Evolutionary conservation across 2,888 invertebrate species (phyloP), one percentile per base, ranked within the genome.

Genomic region (Microctonus aethiopoides): DNA sequence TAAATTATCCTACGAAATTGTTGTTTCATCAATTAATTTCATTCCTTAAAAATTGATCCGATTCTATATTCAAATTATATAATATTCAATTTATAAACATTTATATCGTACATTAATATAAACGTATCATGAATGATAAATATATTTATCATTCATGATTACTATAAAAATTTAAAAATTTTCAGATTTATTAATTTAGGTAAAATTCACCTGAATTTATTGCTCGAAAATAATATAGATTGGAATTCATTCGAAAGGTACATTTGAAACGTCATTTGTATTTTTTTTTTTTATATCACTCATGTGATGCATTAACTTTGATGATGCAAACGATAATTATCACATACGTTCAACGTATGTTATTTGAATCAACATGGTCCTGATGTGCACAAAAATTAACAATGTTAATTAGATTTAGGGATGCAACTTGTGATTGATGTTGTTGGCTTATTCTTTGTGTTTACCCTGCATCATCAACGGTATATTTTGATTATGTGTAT

Each of bases 401-500:
- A 1, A 41, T 41, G n/a, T 41, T 41, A 4, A 13, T 41, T 41
- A 16, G 2, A 1, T n/a, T 41, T n/a, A 5, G n/a, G n/a, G 16
- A 13, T n/a, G 2, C 4, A 16, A 4, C 16, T 7, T 0, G 16
- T 6, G 16, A 1, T 16, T 34, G 0, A 57, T 57, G 16, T 11
- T 7, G 7, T 24, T 9, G 4, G 26, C 13, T 24, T 29, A 5
- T 4, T 13, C 11, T 29, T 56, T 56, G n/a, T 29, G 5, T 10
- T 22, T 24, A 54, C 54, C 22, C 13, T 11, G 24, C 26, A 54
- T 11, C 2, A 10, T 54, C 9, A 22, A 26, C 9, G n/a, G n/a
- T n/a, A 26, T 24, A 36, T 59, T 59, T 68, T 76, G 73, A 46
- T 75, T n/a, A n/a, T n/a, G n/a, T n/a, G n/a, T n/a, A 76, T 26